A percentile compares a stretch with the other conserved stretches of the same genome.
Conservation (phyloP, 2,888 invertebrate species). For the Phytoseiulus persimilis region DNA sequence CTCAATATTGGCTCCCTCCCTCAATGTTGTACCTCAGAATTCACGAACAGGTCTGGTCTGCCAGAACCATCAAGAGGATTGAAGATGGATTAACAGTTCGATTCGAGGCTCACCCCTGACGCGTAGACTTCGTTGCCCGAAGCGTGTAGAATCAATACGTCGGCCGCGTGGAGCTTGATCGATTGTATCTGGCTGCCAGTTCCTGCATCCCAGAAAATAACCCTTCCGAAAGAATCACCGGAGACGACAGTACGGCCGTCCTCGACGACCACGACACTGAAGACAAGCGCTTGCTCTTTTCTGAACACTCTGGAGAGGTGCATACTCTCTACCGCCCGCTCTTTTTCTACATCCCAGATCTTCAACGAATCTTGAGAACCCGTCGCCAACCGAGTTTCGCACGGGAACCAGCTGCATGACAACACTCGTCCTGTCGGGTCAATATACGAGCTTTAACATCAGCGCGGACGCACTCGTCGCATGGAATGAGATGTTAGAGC, state of each 20-base stretch:
- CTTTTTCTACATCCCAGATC: slow-evolving; percentile 14
- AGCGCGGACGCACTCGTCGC: too few relatives aligned
- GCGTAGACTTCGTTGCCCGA: not conserved
- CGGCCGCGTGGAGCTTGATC: slow-evolving; percentile 15
- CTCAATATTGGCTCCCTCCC: too few relatives aligned
- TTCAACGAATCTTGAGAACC: slow-evolving; percentile 24
- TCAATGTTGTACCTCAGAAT: too few relatives aligned
- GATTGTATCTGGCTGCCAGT: slow-evolving; percentile 29
- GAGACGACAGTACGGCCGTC: slow-evolving; percentile 16
- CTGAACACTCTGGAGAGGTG: not conserved
- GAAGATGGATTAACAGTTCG: too few relatives aligned
- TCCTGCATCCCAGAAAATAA: slow-evolving; percentile 19
- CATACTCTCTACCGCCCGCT: slow-evolving; percentile 22
- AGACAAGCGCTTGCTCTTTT: slow-evolving; percentile 5
- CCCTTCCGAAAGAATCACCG: slow-evolving; percentile 17
- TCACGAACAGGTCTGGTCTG: too few relatives aligned
- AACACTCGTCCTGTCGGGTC: slow-evolving; percentile 8
- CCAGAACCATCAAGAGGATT: too few relatives aligned
- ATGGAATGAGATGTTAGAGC: too few relatives aligned
- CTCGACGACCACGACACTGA: slow-evolving; percentile 23
- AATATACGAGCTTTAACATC: too few relatives aligned
- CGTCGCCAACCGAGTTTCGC: not conserved
- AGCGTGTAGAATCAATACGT: slow-evolving; percentile 8
- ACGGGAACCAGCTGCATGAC: slow-evolving; percentile 20
- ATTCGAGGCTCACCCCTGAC: slow-evolving; percentile 13